phyloP scores from a whole-genome alignment of 2,113 vertebrate genomes.

The Zosterops pallidus region DNA sequence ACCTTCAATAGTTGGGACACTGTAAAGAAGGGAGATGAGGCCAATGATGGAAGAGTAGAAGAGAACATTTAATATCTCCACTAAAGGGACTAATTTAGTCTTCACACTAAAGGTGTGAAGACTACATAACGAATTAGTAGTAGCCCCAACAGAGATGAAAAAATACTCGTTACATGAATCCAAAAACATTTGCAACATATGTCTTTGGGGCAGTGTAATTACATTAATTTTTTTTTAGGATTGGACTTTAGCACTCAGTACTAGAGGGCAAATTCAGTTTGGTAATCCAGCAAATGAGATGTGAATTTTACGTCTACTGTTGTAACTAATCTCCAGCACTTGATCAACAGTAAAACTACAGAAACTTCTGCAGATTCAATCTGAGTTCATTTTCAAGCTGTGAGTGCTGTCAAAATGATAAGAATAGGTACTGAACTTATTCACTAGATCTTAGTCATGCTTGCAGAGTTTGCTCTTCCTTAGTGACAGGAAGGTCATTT shows the following conservation, averaged over 20 bases:
- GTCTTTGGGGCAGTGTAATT: not conserved
- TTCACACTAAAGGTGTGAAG: not conserved
- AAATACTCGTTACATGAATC: not conserved
- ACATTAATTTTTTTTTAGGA: not conserved
- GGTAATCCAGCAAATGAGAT: not conserved
- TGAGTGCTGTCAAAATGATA: constrained; percentile 36
- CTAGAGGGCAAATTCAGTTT: not conserved
- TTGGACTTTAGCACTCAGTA: not conserved
- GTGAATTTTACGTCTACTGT: not conserved
- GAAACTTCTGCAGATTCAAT: not conserved
- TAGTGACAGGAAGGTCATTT: constrained; percentile 52
- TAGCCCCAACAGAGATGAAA: not conserved
- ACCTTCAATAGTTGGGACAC: not conserved
- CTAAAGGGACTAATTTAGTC: not conserved
- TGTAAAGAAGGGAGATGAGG: not conserved
- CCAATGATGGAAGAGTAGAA: not conserved
- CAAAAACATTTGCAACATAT: not conserved
- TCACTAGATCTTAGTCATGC: constrained; percentile 20
- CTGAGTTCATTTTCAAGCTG: constrained; percentile 31
- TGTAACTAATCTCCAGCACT: not conserved
- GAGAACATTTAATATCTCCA: not conserved
- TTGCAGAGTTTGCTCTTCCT: constrained; percentile 37
- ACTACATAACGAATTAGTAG: not conserved
- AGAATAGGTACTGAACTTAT: constrained; percentile 2
- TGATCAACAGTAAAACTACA: not conserved